Base-by-base conservation (phyloP, 2,797 vertebrate species). In the Sebastes cheni region DNA sequence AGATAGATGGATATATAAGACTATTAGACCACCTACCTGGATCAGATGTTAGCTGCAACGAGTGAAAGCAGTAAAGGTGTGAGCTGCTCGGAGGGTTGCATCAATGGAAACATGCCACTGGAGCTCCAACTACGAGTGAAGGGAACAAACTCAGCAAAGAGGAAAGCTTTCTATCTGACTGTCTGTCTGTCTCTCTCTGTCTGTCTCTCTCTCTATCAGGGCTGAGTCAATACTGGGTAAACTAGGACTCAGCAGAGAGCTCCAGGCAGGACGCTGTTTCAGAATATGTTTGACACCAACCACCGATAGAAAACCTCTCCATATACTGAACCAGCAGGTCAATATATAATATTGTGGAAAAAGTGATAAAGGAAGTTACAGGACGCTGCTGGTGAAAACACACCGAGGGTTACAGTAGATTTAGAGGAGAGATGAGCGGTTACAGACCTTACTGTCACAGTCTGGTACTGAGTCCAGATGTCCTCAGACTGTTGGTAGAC, bases 151-250 rank as follows among this genome's bases (percentile, higher is more conserved):
- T 82, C 75, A 46, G 61, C 85, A 81, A 56, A 81, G 79, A 77
- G 77, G 36, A 77, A 68, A 29, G 87, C 71, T 84, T 65, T 89
- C 67, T 86, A 11, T 84, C 46, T 66, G 56, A 65, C 86, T 85
- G n/a, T 76, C 56, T 72, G 70, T 75, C 68, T 27, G 23, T 34
- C 18, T 2, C 5, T 89, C 67, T 86, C 30, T 32, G 11, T 84
- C 46, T 66, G 56, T 67, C 86, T 85, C 54, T 72, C 59, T 73
- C 74, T 73, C 76, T 81, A 68, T 83, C 79, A 72, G 84, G 75
- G 85, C 66, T 69, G 69, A 88, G 88, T 95, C 95, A 92, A 95
- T 95, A 92, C 75, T 29, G 71, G 68, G 50, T 78, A 79, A 90
- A 90, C 73, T 79, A 65, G 91, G 81, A 87, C 87, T 91, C 71